These are phyloP conservation scores for Chionomys nivalis DNA, from an alignment of 2,113 vertebrate genomes.

Conservation along the genomic window DNA sequence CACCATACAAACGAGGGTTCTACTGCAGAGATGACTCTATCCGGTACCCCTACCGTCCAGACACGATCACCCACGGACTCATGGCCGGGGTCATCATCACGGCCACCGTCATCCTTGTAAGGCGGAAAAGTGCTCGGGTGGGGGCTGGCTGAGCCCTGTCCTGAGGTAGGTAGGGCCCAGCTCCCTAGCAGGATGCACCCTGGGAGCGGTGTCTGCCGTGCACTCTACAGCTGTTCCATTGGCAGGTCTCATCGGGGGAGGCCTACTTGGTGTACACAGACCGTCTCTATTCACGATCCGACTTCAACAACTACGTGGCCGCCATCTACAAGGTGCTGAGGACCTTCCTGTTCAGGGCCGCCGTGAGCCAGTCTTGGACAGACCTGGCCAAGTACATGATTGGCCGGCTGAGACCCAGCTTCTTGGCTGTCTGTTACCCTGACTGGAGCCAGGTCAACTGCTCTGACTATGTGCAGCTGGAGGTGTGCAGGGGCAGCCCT, in stretches of 20 bases:
- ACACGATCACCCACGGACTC: too few relatives aligned
- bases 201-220: too few relatives aligned
- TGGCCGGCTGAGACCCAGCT: conserved; percentile 95
- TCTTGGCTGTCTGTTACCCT: conserved; percentile 93
- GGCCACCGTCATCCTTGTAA: too few relatives aligned
- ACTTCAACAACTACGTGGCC: conserved; percentile 94
- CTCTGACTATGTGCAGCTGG: conserved; percentile 89
- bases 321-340: conserved; percentile 95
- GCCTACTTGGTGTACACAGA: conserved; percentile 94
- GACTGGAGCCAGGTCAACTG: conserved; percentile 88
- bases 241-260: conserved; percentile 92
- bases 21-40: too few relatives aligned
- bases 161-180: too few relatives aligned
- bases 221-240: too few relatives aligned
- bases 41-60: too few relatives aligned
- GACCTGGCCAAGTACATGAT: conserved; percentile 97
- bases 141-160: too few relatives aligned
- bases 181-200: too few relatives aligned
- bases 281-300: conserved; percentile 91
- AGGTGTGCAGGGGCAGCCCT: conserved; percentile 90
- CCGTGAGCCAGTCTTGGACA: conserved; percentile 92
- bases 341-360: conserved; percentile 91
- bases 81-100: too few relatives aligned
- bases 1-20: too few relatives aligned
- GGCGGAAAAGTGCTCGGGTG: too few relatives aligned